Conservation (phyloP, 2,797 vertebrate species). For the Capromys pilorides region DNA sequence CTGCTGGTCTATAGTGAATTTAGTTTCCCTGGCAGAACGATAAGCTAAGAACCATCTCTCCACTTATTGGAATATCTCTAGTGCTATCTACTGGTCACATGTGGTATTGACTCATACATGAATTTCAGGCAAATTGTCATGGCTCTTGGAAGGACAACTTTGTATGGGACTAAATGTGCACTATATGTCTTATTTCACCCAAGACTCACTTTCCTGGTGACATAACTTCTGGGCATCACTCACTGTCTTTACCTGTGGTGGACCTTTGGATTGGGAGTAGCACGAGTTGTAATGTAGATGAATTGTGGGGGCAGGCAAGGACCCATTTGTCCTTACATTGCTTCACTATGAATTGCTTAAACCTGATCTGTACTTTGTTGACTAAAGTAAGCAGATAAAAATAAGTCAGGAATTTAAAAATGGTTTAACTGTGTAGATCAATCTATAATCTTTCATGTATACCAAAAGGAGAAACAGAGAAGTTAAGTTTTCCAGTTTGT, state of each 20-base stretch:
- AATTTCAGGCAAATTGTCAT: background rate
- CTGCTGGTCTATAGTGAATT: background rate
- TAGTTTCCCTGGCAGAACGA: background rate
- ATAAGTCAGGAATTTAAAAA: constrained; percentile 62
- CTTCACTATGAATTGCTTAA: constrained; percentile 16
- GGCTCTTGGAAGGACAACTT: constrained; percentile 16
- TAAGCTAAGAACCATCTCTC: background rate
- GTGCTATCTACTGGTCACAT: constrained; percentile 83
- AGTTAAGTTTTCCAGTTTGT: constrained; percentile 24
- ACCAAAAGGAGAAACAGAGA: constrained; percentile 61
- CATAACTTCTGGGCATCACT: background rate
- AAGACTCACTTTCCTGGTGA: background rate
- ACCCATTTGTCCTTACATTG: background rate
- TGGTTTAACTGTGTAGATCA: constrained; percentile 14
- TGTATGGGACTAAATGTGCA: background rate
- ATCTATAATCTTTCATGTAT: constrained; percentile 60
- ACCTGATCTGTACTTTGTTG: constrained; percentile 35
- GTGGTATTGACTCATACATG: constrained; percentile 62
- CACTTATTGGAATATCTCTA: constrained; percentile 74
- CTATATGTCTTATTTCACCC: background rate
- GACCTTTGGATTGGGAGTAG: background rate
- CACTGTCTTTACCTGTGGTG: background rate
- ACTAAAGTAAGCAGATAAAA: constrained; percentile 60
- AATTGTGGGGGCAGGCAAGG: background rate
- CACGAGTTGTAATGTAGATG: background rate